A percentile compares a stretch with the other conserved stretches of the same genome.
These are phyloP conservation scores for Itoplectis maculator DNA, from an alignment of 2,888 invertebrate genomes.

Conservation along the genomic window DNA sequence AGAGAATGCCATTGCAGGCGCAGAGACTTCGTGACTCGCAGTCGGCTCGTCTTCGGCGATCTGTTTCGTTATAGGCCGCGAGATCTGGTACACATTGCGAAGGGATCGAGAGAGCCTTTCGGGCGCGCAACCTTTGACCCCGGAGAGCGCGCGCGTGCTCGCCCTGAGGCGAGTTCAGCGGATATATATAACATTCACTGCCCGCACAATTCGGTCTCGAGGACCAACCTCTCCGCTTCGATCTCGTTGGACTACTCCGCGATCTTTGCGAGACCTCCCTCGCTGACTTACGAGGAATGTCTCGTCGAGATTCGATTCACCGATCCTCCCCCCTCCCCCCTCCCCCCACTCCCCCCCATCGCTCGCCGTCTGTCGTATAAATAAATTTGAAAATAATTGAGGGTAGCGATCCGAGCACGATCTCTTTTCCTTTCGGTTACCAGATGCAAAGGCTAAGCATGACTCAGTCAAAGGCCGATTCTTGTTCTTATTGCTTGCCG, in stretches of 20 bases:
- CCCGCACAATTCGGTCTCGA: conserved; percentile 37
- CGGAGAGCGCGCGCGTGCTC: conserved; percentile 44
- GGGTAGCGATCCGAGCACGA: conserved; percentile 53
- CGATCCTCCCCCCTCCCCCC: no score
- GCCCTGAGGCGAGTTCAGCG: conserved; percentile 20
- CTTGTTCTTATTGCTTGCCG: no score
- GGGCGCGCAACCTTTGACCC: conserved; percentile 59
- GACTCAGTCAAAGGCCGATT: no score
- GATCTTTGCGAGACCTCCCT: conserved; percentile 26
- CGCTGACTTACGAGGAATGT: conserved; percentile 63
- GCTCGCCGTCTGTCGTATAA: conserved; percentile 55
- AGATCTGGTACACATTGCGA: conserved; percentile 8
- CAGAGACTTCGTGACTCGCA: conserved; percentile 32
- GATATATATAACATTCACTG: no score
- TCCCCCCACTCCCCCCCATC: no score
- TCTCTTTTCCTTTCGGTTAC: conserved; percentile 12
- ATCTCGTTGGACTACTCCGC: neutral
- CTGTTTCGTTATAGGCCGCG: conserved; percentile 37
- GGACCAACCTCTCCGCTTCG: no score
- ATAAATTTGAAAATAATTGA: conserved; percentile 67
- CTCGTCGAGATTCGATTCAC: conserved; percentile 62
- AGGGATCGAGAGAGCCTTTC: conserved; percentile 49
- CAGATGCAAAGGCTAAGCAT: neutral
- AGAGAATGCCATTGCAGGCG: neutral
- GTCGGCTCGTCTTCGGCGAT: conserved; percentile 25